These are phyloP conservation scores for Mesochorus sp. DNA, from an alignment of 2,888 invertebrate species.

Conservation along the genomic window DNA sequence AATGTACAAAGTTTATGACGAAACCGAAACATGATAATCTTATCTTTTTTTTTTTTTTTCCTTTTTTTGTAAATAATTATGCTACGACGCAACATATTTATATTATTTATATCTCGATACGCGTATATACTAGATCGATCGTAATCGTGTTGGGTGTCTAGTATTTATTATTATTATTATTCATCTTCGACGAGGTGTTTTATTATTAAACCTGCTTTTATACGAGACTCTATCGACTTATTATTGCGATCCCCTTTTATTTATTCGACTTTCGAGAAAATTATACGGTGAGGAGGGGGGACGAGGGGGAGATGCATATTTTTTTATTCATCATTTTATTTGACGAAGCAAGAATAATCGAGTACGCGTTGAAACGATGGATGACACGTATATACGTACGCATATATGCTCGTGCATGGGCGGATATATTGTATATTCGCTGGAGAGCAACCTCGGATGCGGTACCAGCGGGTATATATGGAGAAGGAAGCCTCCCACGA, in stretches of 20 bases:
- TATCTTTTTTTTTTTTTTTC: too few relatives aligned
- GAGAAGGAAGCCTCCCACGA: slow-evolving; percentile 69
- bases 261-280: too few relatives aligned
- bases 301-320: too few relatives aligned
- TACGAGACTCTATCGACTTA: too few relatives aligned
- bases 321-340: too few relatives aligned
- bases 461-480: slow-evolving; percentile 65
- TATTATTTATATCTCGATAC: slow-evolving; percentile 45
- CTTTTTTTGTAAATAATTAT: slow-evolving; percentile 59
- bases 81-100: slow-evolving; percentile 41
- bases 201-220: slow-evolving; percentile 81
- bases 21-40: too few relatives aligned
- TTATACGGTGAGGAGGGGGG: too few relatives aligned
- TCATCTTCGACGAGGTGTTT: slow-evolving; percentile 74
- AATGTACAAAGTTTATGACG: slow-evolving; percentile 58
- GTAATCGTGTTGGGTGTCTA: slow-evolving; percentile 48
- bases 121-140: slow-evolving; percentile 52
- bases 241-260: too few relatives aligned
- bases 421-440: background rate
- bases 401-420: too few relatives aligned
- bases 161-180: slow-evolving; percentile 74
- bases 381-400: background rate
- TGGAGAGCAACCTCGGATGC: slow-evolving; percentile 37
- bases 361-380: too few relatives aligned
- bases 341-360: too few relatives aligned